Evolutionary conservation across 1,140 invertebrate species (phyloP).

Genomic region (Pentalonia nigronervosa): DNA sequence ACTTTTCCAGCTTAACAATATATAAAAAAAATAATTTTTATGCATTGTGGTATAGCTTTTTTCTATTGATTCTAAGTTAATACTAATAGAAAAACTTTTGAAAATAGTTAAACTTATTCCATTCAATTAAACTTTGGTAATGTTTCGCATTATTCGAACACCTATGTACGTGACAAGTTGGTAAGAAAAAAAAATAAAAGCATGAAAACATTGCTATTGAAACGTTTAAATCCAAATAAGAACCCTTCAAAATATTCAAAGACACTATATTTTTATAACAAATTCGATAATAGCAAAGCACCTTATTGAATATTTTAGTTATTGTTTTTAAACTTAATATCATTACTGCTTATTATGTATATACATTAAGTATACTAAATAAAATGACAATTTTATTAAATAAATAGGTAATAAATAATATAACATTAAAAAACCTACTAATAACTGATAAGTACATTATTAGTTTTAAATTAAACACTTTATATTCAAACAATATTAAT

Average conservation of each 20-base stretch:
- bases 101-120: conserved; percentile 42
- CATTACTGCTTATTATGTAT: not conserved
- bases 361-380: not conserved
- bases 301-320: conserved; percentile 21
- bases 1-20: not conserved
- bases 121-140: conserved; percentile 45
- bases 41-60: not conserved
- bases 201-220: conserved; percentile 1
- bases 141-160: conserved; percentile 11
- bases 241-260: not conserved
- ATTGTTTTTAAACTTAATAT: not conserved
- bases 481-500: not conserved
- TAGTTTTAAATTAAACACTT: not conserved
- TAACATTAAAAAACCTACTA: too few species aligned
- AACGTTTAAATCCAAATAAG: not conserved
- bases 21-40: conserved; percentile 18
- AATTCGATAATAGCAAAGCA: not conserved
- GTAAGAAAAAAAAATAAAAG: not conserved
- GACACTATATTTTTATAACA: not conserved
- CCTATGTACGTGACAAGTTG: conserved; percentile 2
- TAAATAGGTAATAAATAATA: not conserved
- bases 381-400: too few species aligned
- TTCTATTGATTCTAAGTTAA: conserved; percentile 37
- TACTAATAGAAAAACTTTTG: conserved; percentile 1
- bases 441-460: not conserved